Percentiles rank a stretch among this genome's conserved stretches.
These are phyloP conservation scores for Rhynchomys soricoides DNA, from an alignment of 2,113 vertebrate genomes.

Conservation along the genomic window DNA sequence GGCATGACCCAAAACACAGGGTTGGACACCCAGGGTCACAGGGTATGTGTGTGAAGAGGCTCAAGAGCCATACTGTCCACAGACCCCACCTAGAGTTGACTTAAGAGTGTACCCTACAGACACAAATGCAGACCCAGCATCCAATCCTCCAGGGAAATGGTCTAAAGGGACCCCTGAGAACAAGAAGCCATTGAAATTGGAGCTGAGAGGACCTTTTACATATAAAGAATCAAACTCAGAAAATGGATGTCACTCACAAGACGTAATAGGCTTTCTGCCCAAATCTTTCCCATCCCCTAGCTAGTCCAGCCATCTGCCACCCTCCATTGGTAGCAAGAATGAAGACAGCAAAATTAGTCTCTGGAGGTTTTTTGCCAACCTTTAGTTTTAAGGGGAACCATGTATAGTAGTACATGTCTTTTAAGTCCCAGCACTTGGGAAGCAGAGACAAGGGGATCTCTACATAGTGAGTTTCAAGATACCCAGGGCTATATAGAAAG, in stretches of 20 bases:
- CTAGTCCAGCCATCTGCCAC: background rate
- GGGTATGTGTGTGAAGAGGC: background rate
- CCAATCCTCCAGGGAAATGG: background rate
- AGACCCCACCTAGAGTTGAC: background rate
- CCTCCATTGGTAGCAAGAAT: background rate
- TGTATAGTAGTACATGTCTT: background rate
- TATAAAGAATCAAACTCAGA: background rate
- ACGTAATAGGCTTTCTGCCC: too few species aligned
- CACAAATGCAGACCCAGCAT: background rate
- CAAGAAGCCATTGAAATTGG: background rate
- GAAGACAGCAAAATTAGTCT: background rate
- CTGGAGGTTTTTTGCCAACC: background rate
- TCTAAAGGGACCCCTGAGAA: background rate
- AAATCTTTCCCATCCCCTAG: background rate
- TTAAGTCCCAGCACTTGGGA: background rate
- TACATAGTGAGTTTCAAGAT: background rate
- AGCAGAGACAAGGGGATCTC: background rate
- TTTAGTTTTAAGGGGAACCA: background rate
- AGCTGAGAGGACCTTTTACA: background rate
- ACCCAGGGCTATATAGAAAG: background rate
- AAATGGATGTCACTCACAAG: background rate
- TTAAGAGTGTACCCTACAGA: background rate
- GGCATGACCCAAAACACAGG: background rate
- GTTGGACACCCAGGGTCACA: background rate
- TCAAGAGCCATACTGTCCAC: background rate